Evolutionary conservation across 2,888 invertebrate genomes (phyloP).

Genomic region (Mesorhabditis belari): DNA sequence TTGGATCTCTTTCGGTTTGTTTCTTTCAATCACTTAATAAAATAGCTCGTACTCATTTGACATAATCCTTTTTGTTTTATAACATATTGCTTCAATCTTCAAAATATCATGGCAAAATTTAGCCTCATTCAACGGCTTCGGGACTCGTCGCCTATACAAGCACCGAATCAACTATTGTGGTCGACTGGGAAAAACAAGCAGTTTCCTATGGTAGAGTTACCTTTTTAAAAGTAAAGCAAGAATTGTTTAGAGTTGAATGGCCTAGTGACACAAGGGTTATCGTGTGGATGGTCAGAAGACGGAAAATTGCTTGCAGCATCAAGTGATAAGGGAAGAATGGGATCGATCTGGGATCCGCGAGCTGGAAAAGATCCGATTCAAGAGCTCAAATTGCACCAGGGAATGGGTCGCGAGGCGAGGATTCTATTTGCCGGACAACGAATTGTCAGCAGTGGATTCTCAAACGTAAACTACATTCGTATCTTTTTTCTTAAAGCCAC

Average conservation of each 20-base stretch:
- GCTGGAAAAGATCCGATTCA: conserved; percentile 44
- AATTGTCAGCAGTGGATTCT: conserved; percentile 82
- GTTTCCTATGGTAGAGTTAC: conserved; percentile 7
- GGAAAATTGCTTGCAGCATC: conserved; percentile 72
- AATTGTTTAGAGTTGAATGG: conserved; percentile 22
- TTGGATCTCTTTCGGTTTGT: neutral
- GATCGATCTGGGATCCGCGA: conserved; percentile 54
- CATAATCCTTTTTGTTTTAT: too few species aligned
- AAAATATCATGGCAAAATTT: too few species aligned
- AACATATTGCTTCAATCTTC: too few species aligned
- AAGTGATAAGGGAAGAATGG: conserved; percentile 56
- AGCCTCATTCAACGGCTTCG: conserved; percentile 75
- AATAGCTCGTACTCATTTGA: too few species aligned
- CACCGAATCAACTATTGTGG: conserved; percentile 72
- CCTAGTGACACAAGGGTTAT: conserved; percentile 68
- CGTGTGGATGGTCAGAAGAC: conserved; percentile 81
- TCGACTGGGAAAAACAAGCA: conserved; percentile 68
- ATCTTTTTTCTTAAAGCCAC: neutral
- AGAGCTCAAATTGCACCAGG: conserved; percentile 28
- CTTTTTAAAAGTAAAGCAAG: neutral
- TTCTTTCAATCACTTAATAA: too few species aligned
- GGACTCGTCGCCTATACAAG: conserved; percentile 80
- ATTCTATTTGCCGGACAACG: conserved; percentile 82
- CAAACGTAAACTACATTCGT: conserved; percentile 60
- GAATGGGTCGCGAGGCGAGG: conserved; percentile 56